Evolutionary conservation across 2,888 invertebrate species (phyloP).

Genomic region (Drosophila algonquin): DNA sequence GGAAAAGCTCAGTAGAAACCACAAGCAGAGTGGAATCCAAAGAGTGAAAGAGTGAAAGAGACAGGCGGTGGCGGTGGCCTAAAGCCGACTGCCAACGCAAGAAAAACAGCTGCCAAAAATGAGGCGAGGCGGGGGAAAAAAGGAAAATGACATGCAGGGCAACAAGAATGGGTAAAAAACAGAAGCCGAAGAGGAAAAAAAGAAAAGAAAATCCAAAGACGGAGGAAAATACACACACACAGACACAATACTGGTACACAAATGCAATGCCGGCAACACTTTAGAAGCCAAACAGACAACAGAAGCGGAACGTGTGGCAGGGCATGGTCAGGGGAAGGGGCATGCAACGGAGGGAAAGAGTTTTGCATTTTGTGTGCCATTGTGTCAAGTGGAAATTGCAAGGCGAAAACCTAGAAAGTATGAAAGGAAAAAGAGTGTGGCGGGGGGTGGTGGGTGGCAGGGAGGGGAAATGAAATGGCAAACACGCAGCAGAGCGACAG

Average conservation of each 20-base stretch:
- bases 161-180: conserved; percentile 24
- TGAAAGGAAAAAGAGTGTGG: conserved; percentile 24
- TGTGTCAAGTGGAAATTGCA: conserved; percentile 81
- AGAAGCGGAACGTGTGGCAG: conserved; percentile 27
- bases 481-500: conserved; percentile 46
- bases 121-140: conserved; percentile 49
- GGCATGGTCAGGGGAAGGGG: neutral
- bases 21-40: neutral
- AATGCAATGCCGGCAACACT: conserved; percentile 65
- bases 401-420: conserved; percentile 39
- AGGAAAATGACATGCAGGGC: conserved; percentile 65
- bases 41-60: neutral
- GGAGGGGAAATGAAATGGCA: conserved; percentile 61
- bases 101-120: conserved; percentile 59
- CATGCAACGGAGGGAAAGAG: conserved; percentile 34
- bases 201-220: conserved; percentile 14
- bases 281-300: conserved; percentile 50
- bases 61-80: neutral
- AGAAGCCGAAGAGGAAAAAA: conserved; percentile 2
- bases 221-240: conserved; percentile 49
- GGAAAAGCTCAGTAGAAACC: neutral
- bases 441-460: no score
- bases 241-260: conserved; percentile 28
- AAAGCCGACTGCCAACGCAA: conserved; percentile 61
- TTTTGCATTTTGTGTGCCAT: conserved; percentile 81